Conservation (phyloP, 2,888 invertebrate species). For the Nesidiocoris tenuis region DNA sequence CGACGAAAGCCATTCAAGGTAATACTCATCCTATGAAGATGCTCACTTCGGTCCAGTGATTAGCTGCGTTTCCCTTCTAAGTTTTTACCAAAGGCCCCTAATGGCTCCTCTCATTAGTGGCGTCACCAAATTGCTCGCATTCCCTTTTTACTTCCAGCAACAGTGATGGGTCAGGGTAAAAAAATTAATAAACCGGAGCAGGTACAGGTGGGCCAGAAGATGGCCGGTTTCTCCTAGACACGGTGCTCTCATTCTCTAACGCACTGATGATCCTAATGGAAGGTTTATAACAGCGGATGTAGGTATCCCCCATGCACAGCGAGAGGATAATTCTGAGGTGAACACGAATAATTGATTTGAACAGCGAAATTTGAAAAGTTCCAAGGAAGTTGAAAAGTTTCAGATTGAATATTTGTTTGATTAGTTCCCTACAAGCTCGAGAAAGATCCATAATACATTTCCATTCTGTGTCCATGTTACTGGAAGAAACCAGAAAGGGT, state of each 20-base stretch:
- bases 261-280: not conserved
- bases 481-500: too few species aligned
- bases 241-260: not conserved
- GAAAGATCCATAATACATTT: too few species aligned
- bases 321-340: too few species aligned
- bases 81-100: constrained; percentile 34
- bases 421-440: too few species aligned
- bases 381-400: too few species aligned
- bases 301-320: too few species aligned
- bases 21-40: constrained; percentile 7
- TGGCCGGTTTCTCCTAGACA: not conserved
- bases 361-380: too few species aligned
- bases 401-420: too few species aligned
- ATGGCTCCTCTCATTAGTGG: constrained; percentile 39
- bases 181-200: constrained; percentile 41
- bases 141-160: constrained; percentile 15
- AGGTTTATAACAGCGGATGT: not conserved
- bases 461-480: too few species aligned
- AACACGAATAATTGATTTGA: too few species aligned
- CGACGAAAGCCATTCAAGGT: not conserved
- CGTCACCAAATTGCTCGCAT: constrained; percentile 39
- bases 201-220: constrained; percentile 5
- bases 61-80: constrained; percentile 27
- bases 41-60: constrained; percentile 16
- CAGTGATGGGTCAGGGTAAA: not conserved